A percentile compares a stretch with the other conserved stretches of the same genome.
Evolutionary conservation across 2,113 vertebrate genomes (phyloP).

Genomic region (Apodemus sylvaticus): DNA sequence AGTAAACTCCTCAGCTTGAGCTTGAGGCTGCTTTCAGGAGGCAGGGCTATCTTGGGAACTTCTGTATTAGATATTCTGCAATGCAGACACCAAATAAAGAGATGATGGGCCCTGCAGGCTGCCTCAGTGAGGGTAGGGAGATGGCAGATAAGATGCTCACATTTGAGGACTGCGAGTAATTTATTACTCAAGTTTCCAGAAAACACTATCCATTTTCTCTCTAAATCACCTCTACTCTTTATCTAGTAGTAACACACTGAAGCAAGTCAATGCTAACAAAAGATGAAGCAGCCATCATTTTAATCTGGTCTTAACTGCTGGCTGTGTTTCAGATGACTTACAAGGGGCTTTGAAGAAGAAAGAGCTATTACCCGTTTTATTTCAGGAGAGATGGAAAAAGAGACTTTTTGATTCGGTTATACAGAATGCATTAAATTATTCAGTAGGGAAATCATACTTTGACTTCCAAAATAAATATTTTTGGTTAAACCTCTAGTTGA

Average conservation of each 20-base stretch:
- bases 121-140: background rate
- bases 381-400: background rate
- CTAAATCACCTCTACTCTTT: background rate
- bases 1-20: background rate
- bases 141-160: background rate
- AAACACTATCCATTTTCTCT: background rate
- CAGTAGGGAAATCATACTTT: conserved; percentile 42
- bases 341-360: conserved; percentile 61
- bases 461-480: conserved; percentile 54
- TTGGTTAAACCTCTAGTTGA: conserved; percentile 40
- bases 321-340: conserved; percentile 53
- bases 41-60: background rate
- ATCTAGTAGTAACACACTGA: background rate
- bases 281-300: conserved; percentile 46
- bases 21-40: background rate
- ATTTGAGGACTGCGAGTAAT: background rate
- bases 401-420: conserved; percentile 26
- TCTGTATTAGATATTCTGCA: background rate
- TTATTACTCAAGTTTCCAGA: background rate
- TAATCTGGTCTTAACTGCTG: conserved; percentile 49
- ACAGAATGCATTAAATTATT: conserved; percentile 47
- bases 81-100: background rate
- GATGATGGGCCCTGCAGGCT: background rate
- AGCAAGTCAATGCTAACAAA: conserved; percentile 62
- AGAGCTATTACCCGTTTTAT: conserved; percentile 40